Evolutionary conservation across 2,797 vertebrate genomes (phyloP).

Genomic region (Dipus sagitta): DNA sequence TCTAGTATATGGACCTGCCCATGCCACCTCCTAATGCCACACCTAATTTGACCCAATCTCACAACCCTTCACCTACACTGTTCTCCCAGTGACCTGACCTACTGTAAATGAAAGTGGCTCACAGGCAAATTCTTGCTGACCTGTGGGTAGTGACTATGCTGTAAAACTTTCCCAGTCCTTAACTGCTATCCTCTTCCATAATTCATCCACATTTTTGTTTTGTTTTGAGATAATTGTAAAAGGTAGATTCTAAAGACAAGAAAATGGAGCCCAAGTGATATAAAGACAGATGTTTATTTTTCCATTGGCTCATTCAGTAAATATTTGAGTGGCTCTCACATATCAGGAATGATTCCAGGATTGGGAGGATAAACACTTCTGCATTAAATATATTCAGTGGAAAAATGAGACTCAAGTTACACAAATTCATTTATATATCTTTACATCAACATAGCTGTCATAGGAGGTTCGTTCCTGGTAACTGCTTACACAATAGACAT

Average conservation of each 20-base stretch:
- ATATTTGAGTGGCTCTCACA: conserved; percentile 27
- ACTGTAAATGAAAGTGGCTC: conserved; percentile 21
- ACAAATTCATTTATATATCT: background rate
- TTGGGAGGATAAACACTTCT: conserved; percentile 1
- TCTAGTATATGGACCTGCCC: background rate
- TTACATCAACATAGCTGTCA: background rate
- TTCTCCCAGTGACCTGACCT: background rate
- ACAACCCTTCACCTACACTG: background rate
- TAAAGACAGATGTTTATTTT: conserved; percentile 39
- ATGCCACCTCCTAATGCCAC: background rate
- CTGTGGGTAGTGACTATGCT: background rate
- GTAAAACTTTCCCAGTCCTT: background rate
- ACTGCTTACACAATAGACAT: background rate
- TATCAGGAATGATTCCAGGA: conserved; percentile 17
- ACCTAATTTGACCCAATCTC: background rate
- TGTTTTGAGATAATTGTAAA: conserved; percentile 1
- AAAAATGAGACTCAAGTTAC: background rate
- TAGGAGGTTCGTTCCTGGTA: conserved; percentile 12
- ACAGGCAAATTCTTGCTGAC: background rate
- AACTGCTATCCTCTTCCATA: conserved; percentile 4
- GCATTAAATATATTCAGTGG: background rate
- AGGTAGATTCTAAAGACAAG: conserved; percentile 29
- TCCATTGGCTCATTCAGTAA: conserved; percentile 30
- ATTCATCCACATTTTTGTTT: background rate
- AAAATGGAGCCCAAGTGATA: conserved; percentile 31